A percentile compares a stretch with the other conserved stretches of the same genome.
These are phyloP conservation scores for Champsocephalus esox DNA, from an alignment of 2,797 vertebrate genomes.

Conservation along the genomic window DNA sequence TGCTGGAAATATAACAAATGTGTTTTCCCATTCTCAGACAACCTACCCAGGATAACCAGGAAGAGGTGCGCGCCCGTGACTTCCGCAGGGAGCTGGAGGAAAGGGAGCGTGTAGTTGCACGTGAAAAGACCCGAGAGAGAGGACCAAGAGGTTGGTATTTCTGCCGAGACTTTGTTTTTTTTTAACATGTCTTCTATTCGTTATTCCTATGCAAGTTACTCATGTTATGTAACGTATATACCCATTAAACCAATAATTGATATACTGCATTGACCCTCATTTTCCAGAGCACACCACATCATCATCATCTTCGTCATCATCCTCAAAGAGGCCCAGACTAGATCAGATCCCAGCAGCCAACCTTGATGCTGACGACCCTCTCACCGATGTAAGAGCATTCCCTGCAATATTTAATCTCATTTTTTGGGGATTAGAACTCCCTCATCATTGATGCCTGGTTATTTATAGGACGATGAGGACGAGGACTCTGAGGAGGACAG, in stretches of 20 bases:
- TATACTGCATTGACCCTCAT: conserved; percentile 11
- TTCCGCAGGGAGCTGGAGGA: conserved; percentile 98
- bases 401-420: not conserved
- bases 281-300: conserved; percentile 93
- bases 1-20: not conserved
- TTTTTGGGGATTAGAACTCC: not conserved
- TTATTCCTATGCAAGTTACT: not conserved
- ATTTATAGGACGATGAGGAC: conserved; percentile 90
- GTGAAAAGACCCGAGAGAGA: conserved; percentile 95
- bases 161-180: not conserved
- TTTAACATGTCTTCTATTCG: not conserved
- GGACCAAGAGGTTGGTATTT: conserved; percentile 89
- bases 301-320: conserved; percentile 92
- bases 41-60: conserved; percentile 95
- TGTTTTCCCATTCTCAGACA: conserved; percentile 82
- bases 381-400: conserved; percentile 90
- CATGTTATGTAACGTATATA: not conserved
- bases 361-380: conserved; percentile 96
- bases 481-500: conserved; percentile 92
- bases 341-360: conserved; percentile 99
- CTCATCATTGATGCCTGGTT: conserved; percentile 14
- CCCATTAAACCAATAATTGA: not conserved
- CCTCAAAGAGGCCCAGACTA: conserved; percentile 95
- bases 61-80: conserved; percentile 96
- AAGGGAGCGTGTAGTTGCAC: conserved; percentile 90